A percentile compares a stretch with the other conserved stretches of the same genome.
Evolutionary conservation across 2,888 invertebrate species (phyloP).

Genomic region (Aporophyla nigra): DNA sequence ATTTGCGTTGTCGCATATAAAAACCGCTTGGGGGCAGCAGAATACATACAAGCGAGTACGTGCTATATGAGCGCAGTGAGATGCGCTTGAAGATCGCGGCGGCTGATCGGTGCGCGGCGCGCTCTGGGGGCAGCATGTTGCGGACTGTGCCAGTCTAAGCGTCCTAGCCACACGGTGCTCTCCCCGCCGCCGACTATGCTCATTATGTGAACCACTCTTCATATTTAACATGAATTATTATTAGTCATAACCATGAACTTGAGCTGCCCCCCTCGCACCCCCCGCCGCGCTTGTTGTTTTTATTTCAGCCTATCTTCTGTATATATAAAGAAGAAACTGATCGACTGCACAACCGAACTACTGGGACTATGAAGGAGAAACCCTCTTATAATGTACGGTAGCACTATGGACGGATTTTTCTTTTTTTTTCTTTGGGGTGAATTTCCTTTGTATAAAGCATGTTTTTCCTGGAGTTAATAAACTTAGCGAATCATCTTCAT

Average conservation of each 20-base stretch:
- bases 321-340: neutral
- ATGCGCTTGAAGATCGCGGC: constrained; percentile 87
- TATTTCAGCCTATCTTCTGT: neutral
- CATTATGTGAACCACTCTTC: constrained; percentile 72
- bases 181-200: constrained; percentile 78
- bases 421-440: neutral
- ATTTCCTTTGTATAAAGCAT: too few species aligned
- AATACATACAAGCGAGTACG: constrained; percentile 89
- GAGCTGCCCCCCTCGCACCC: constrained; percentile 7
- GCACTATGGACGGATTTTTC: neutral
- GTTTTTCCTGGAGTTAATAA: too few species aligned
- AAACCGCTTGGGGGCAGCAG: constrained; percentile 12
- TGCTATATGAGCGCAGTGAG: constrained; percentile 86
- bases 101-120: constrained; percentile 84
- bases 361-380: too few species aligned
- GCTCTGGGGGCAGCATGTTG: constrained; percentile 89
- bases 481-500: too few species aligned
- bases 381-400: neutral
- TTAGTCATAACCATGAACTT: constrained; percentile 44
- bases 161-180: constrained; percentile 68
- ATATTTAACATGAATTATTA: constrained; percentile 51
- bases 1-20: constrained; percentile 15
- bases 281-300: constrained; percentile 1
- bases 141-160: constrained; percentile 75
- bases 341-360: neutral